phyloP scores from a whole-genome alignment of 2,113 vertebrate genomes.

The Channa maculata region DNA sequence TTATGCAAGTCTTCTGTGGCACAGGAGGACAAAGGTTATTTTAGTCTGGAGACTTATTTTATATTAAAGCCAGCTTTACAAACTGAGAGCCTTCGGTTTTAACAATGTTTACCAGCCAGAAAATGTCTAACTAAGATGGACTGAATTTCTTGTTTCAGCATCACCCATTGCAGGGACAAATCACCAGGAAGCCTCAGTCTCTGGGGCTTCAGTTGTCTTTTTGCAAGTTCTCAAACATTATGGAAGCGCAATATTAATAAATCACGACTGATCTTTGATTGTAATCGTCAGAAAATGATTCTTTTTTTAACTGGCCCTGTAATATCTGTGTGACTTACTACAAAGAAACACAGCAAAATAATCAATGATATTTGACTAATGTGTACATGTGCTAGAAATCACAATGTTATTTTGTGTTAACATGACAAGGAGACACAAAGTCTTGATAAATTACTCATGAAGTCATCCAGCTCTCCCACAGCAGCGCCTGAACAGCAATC shows the following conservation, averaged over 20 bases:
- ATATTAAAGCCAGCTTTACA: not conserved
- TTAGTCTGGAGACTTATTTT: not conserved
- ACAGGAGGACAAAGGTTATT: not conserved
- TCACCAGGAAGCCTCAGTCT: not conserved
- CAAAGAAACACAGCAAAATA: too few relatives aligned
- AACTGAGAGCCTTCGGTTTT: too few relatives aligned
- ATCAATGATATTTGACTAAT: not conserved
- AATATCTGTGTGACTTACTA: not conserved
- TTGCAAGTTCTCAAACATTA: constrained; percentile 46
- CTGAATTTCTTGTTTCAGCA: not conserved
- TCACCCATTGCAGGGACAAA: not conserved
- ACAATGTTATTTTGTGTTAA: not conserved
- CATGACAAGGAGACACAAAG: not conserved
- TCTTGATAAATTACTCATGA: not conserved
- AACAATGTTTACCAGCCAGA: too few relatives aligned
- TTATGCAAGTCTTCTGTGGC: too few relatives aligned
- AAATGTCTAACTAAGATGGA: not conserved
- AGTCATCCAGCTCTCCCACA: not conserved
- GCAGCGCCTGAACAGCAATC: not conserved
- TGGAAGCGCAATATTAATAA: not conserved
- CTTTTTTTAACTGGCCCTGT: not conserved
- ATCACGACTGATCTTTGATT: not conserved
- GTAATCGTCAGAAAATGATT: not conserved
- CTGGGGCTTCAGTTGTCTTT: constrained; percentile 19
- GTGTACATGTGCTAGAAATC: not conserved